Conservation (phyloP, 2,113 vertebrate genomes). For the Anguilla japonica region DNA sequence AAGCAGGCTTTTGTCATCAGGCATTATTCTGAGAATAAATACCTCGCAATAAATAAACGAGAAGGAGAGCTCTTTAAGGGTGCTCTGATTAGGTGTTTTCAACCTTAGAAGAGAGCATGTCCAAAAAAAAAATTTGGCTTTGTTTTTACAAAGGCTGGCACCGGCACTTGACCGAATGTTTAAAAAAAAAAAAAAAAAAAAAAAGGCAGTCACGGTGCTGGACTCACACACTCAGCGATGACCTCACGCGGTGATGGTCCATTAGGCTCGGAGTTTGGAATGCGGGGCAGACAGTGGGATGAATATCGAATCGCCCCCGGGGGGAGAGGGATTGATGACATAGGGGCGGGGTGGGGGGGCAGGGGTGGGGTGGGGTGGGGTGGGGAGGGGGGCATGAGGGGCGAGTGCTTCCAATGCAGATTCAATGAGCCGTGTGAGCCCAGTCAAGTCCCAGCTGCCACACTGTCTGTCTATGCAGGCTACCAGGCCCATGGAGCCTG, state of each 20-base stretch:
- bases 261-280: not conserved
- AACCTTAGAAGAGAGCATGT: not conserved
- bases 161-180: not conserved
- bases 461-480: not conserved
- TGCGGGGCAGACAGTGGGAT: not conserved
- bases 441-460: not conserved
- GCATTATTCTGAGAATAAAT: not conserved
- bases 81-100: not conserved
- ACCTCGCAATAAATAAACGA: slow-evolving; percentile 5
- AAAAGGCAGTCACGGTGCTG: not conserved
- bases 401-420: not conserved
- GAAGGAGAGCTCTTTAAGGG: not conserved
- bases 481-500: not conserved
- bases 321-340: not conserved
- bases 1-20: not conserved
- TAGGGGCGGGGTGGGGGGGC: not conserved
- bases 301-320: not conserved
- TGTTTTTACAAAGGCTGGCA: not conserved
- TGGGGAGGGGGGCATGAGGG: too few relatives aligned
- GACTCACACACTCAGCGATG: slow-evolving; percentile 28
- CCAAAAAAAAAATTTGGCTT: not conserved
- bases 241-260: slow-evolving; percentile 36
- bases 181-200: too few relatives aligned
- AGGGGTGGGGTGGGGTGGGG: too few relatives aligned
- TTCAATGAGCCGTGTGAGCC: slow-evolving; percentile 10